These are phyloP conservation scores for Bombus turneri DNA, from an alignment of 1,140 invertebrate species.

Conservation along the genomic window DNA sequence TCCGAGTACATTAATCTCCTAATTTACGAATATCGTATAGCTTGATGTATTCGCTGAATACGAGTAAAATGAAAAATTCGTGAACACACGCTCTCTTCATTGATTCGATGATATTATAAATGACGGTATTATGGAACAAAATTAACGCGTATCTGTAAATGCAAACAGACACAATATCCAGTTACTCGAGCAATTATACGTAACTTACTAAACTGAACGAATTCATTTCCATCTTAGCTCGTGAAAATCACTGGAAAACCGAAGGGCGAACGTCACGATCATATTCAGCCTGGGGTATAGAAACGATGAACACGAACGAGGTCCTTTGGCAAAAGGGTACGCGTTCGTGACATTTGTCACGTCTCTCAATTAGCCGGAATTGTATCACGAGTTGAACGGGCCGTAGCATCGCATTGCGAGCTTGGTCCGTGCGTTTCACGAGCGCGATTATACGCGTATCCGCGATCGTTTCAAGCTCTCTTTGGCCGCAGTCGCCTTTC, in stretches of 20 bases:
- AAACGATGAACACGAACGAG: not conserved
- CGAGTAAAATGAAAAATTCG: no score
- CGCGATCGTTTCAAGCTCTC: slow-evolving; percentile 3
- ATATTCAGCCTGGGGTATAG: no score
- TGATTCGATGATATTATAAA: no score
- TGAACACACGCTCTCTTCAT: no score
- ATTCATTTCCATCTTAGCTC: not conserved
- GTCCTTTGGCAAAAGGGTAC: not conserved
- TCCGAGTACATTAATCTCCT: no score
- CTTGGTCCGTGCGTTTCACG: not conserved
- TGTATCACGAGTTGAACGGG: slow-evolving; percentile 5
- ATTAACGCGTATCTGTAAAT: no score
- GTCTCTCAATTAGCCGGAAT: slow-evolving; percentile 44
- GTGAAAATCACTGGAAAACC: no score
- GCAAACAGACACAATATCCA: no score
- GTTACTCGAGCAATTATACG: not conserved
- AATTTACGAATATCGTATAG: no score
- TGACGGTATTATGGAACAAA: no score
- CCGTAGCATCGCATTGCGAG: not conserved
- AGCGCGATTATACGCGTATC: slow-evolving; percentile 37
- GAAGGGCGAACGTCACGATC: no score
- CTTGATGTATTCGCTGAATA: no score
- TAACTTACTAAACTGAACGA: not conserved
- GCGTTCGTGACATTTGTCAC: not conserved
- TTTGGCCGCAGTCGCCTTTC: not conserved